Evolutionary conservation across 1,140 invertebrate species (phyloP).

Genomic region (Brachionus paranguensis): DNA sequence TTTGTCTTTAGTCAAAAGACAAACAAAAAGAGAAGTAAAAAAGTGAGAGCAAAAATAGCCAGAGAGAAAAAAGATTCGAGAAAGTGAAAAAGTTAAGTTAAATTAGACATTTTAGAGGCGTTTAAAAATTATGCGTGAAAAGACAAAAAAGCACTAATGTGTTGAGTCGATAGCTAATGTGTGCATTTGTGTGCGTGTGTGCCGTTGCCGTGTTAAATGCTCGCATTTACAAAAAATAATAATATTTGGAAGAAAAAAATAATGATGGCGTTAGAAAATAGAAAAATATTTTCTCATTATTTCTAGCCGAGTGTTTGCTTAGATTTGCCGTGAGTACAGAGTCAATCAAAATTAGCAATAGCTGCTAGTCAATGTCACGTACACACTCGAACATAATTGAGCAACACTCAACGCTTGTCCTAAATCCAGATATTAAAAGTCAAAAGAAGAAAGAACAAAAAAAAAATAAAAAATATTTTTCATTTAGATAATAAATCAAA

Average conservation of each 20-base stretch:
- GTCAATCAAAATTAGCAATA: neutral
- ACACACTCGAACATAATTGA: neutral
- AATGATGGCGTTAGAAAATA: constrained; percentile 13
- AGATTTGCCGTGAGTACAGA: neutral
- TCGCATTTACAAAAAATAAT: neutral
- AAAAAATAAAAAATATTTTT: no score
- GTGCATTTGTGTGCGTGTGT: neutral
- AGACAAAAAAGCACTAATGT: neutral
- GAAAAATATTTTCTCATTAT: neutral
- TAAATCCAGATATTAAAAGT: neutral
- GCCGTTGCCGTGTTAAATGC: neutral
- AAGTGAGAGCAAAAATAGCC: no score
- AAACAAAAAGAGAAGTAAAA: no score
- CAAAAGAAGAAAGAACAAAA: no score
- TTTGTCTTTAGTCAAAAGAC: no score
- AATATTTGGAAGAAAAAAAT: neutral
- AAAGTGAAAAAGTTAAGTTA: no score
- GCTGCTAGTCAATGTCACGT: neutral
- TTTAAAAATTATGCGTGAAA: no score
- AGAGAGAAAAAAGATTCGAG: no score
- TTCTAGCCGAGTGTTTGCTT: neutral
- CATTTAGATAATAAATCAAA: neutral
- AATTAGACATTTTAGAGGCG: no score
- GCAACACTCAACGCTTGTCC: neutral
- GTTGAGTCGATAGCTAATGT: neutral